phyloP scores from a whole-genome alignment of 2,888 invertebrate genomes.

The Amblyteles armatorius region DNA sequence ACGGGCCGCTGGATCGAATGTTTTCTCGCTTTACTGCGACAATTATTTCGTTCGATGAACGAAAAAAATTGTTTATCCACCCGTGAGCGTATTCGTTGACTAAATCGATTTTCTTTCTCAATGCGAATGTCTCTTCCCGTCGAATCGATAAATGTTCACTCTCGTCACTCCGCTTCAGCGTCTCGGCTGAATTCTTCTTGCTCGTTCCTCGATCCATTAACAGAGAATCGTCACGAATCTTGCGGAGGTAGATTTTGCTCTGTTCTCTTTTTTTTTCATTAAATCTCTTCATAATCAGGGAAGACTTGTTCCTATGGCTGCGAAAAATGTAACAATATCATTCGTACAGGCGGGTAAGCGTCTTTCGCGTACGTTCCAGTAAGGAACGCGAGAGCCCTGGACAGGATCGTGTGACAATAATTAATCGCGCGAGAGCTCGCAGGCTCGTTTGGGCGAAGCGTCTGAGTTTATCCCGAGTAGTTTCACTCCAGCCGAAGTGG shows the following conservation, averaged over 20 bases:
- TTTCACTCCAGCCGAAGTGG: not conserved
- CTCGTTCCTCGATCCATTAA: constrained; percentile 14
- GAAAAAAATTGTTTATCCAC: too few species aligned
- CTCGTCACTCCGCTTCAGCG: not conserved
- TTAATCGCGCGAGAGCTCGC: not conserved
- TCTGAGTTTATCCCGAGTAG: not conserved
- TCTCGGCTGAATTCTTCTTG: not conserved
- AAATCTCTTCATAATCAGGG: constrained; percentile 27
- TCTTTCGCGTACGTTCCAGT: not conserved
- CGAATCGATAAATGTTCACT: too few species aligned
- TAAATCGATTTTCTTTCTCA: too few species aligned
- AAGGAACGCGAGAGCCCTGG: not conserved
- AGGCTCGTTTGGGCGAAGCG: not conserved
- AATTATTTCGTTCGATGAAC: too few species aligned
- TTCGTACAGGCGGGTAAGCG: not conserved
- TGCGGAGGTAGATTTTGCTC: constrained; percentile 60
- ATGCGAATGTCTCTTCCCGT: not conserved
- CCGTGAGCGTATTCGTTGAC: too few species aligned
- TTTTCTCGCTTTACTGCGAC: too few species aligned
- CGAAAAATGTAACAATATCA: constrained; percentile 24
- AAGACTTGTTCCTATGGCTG: constrained; percentile 51
- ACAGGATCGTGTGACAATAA: not conserved
- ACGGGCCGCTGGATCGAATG: too few species aligned
- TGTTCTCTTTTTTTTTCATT: constrained; percentile 21
- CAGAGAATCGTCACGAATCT: constrained; percentile 45